Conservation (phyloP, 2,797 vertebrate genomes). For the Loris lydekkerianus region DNA sequence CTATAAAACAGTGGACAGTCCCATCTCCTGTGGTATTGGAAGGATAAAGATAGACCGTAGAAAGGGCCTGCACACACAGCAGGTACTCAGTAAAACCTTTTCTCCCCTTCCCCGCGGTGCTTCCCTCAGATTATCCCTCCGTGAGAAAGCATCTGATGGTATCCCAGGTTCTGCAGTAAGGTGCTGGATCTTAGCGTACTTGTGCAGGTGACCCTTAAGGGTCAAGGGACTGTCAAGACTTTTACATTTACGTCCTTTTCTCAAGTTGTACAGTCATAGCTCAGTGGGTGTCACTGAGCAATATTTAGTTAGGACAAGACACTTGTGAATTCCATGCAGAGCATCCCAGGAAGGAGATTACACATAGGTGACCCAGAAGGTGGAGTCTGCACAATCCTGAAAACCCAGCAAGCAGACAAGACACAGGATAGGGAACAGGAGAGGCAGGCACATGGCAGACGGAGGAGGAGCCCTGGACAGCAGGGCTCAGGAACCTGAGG, state of each 20-base stretch:
- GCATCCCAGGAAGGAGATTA: fast-evolving
- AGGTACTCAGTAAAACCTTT: not conserved
- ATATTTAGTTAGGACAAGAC: not conserved
- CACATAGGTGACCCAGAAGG: not conserved
- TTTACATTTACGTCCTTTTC: not conserved
- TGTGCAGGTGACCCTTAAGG: not conserved
- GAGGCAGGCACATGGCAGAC: fast-evolving
- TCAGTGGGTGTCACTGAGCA: not conserved
- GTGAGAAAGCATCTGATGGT: not conserved
- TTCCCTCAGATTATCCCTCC: not conserved
- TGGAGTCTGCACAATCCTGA: not conserved
- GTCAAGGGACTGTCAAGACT: not conserved
- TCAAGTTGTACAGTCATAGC: not conserved
- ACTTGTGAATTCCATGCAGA: not conserved
- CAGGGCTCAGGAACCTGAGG: not conserved
- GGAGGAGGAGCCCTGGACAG: no score
- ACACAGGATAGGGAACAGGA: fast-evolving
- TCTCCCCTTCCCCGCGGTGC: not conserved
- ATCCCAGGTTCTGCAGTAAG: fast-evolving
- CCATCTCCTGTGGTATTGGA: not conserved
- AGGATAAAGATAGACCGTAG: fast-evolving
- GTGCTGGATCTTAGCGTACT: fast-evolving
- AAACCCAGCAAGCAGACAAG: not conserved
- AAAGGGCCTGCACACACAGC: not conserved
- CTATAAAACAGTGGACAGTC: fast-evolving